Evolutionary conservation across 2,797 vertebrate species (phyloP).

Genomic region (Carcharodon carcharias): DNA sequence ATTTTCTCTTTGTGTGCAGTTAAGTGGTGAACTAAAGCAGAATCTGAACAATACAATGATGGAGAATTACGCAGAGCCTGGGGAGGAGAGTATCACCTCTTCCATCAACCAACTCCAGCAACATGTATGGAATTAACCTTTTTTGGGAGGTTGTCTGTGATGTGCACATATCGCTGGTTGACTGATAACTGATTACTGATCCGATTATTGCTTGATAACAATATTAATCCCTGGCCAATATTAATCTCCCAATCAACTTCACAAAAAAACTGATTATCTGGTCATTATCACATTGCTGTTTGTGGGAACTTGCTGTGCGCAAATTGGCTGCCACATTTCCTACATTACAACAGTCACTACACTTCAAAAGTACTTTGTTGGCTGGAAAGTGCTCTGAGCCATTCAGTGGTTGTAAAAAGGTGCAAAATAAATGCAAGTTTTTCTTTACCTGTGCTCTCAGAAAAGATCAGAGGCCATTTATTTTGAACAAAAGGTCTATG

Average conservation of each 20-base stretch:
- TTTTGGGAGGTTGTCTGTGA: background rate
- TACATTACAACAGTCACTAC: no score
- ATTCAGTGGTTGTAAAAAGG: no score
- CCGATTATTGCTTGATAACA: background rate
- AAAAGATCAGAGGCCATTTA: background rate
- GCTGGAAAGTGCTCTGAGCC: no score
- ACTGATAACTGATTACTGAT: background rate
- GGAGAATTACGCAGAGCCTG: slow-evolving; percentile 64
- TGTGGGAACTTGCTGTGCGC: no score
- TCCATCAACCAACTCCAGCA: slow-evolving; percentile 74
- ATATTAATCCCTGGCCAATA: no score
- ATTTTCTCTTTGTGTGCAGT: slow-evolving; percentile 50
- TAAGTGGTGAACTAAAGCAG: slow-evolving; percentile 73
- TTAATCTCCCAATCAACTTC: background rate
- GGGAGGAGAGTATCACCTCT: slow-evolving; percentile 60
- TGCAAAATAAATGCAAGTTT: no score
- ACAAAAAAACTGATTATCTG: background rate
- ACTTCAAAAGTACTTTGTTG: no score
- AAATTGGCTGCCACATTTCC: no score
- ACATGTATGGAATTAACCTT: slow-evolving; percentile 56
- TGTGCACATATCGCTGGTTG: background rate
- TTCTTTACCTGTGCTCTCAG: background rate
- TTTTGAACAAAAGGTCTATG: background rate
- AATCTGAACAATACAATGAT: slow-evolving; percentile 70
- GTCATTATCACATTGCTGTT: background rate